Base-by-base conservation (phyloP, 2,113 vertebrate species). In the Herpailurus yagouaroundi region DNA sequence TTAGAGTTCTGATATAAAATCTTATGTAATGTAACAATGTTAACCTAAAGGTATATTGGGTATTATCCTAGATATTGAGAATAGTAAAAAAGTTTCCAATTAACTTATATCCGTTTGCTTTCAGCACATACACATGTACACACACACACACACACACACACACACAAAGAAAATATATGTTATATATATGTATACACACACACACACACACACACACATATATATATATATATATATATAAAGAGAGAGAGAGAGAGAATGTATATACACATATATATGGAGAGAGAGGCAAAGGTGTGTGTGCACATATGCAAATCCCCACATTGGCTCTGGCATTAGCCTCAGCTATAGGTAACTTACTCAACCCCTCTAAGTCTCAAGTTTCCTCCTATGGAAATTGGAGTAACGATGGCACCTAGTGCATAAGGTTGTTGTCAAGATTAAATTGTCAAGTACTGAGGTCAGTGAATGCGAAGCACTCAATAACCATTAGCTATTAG, bases 11-110 rank as follows among this genome's bases (percentile, higher is more conserved):
- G 16, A 64, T 60, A 69, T 79, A 69, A 83, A 84, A 68, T 45
- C 41, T 33, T 88, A 68, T 0, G 0, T 31, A 41, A 95, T 63
- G 11, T 50, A 19, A 64, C 66, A 68, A 68, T 94, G 6, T 85
- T 73, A 83, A 79, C 48, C 73, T 76, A 74, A 89, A 74, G n/a
- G 8, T 41, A 52, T 82, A 89, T 19, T 81, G 38, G 38, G 9
- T 50, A 89, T 95, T 93, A 91, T 60, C 66, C 41, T 83, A 89
- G 36, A n/a, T 91, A 96, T 36, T 89, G 74, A 45, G 41, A 79
- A 77, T n/a, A 90, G 41, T 64, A 15, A 64, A 83, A 68, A 36
- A 82, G 45, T 31, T 21, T 8, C 33, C 6, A 57, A 60, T 87
- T 97, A 31, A 52, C 41, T 57, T 66, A 21, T 94, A 68, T 66